phyloP scores from a whole-genome alignment of 2,113 vertebrate species.

The Bufo gargarizans region DNA sequence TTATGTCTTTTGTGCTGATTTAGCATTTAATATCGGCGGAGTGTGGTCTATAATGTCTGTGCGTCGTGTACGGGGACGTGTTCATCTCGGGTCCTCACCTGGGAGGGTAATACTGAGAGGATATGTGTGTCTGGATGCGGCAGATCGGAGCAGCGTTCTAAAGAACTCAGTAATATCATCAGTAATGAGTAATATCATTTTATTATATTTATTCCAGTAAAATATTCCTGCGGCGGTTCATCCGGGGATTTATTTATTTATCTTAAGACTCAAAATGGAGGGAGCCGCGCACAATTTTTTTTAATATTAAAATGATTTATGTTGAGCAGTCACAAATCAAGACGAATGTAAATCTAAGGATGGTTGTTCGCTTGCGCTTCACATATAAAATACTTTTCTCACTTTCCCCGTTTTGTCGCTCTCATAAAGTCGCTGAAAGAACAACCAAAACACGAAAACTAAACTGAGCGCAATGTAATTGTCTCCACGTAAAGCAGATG shows the following conservation, averaged over 20 bases:
- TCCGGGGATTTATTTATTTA: not conserved
- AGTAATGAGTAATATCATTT: conserved; percentile 35
- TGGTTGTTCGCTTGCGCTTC: conserved; percentile 21
- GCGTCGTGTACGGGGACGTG: not conserved
- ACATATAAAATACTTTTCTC: conserved; percentile 24
- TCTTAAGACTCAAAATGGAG: conserved; percentile 29
- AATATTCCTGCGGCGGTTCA: conserved; percentile 13
- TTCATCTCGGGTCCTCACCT: not conserved
- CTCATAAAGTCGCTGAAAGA: conserved; percentile 27
- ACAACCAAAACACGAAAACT: conserved; percentile 46
- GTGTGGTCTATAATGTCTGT: not conserved
- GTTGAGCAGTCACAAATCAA: conserved; percentile 45
- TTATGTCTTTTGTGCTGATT: not conserved
- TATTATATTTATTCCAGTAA: conserved; percentile 51
- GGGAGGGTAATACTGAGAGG: not conserved
- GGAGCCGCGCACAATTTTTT: conserved; percentile 27
- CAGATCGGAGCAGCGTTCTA: not conserved
- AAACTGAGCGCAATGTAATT: conserved; percentile 17
- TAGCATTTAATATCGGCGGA: not conserved
- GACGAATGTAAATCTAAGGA: conserved; percentile 46
- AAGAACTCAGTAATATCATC: not conserved
- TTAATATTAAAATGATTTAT: conserved; percentile 49
- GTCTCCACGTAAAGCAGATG: not conserved
- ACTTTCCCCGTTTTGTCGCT: conserved; percentile 2
- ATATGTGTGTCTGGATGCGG: conserved; percentile 8